Percentiles rank a stretch among this genome's conserved stretches.
phyloP scores from a whole-genome alignment of 2,888 invertebrate genomes.

The Mimachlamys varia region DNA sequence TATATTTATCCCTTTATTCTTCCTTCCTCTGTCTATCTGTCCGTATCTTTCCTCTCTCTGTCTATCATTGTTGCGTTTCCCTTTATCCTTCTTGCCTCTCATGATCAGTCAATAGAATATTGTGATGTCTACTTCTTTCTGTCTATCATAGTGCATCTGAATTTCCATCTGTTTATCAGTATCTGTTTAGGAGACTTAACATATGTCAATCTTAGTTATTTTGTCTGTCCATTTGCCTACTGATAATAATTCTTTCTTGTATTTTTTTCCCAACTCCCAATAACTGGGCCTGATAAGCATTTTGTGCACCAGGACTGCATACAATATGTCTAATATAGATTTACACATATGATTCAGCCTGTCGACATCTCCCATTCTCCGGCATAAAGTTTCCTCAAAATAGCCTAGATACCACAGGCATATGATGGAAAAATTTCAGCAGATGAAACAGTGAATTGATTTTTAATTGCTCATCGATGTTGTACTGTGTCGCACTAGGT shows the following conservation, averaged over 20 bases:
- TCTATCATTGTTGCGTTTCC: not conserved
- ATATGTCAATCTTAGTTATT: not conserved
- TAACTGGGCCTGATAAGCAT: not conserved
- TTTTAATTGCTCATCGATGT: too few relatives aligned
- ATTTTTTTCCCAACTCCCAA: not conserved
- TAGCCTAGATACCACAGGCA: too few relatives aligned
- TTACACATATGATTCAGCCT: not conserved
- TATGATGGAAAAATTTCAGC: too few relatives aligned
- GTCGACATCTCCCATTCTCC: not conserved
- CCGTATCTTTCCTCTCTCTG: not conserved
- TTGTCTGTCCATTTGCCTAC: not conserved
- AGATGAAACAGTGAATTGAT: too few relatives aligned
- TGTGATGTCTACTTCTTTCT: not conserved
- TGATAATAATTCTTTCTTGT: not conserved
- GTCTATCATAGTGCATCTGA: not conserved
- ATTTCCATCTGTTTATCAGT: not conserved
- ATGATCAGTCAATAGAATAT: not conserved
- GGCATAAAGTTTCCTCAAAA: not conserved
- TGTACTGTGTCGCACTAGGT: too few relatives aligned
- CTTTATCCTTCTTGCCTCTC: not conserved
- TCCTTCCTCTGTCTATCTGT: conserved; percentile 23
- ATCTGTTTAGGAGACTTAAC: not conserved
- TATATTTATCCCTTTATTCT: not conserved
- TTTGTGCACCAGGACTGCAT: not conserved
- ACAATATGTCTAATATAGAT: not conserved